Evolutionary conservation across 1,140 invertebrate species (phyloP).

Genomic region (Armadillidium nasatum): DNA sequence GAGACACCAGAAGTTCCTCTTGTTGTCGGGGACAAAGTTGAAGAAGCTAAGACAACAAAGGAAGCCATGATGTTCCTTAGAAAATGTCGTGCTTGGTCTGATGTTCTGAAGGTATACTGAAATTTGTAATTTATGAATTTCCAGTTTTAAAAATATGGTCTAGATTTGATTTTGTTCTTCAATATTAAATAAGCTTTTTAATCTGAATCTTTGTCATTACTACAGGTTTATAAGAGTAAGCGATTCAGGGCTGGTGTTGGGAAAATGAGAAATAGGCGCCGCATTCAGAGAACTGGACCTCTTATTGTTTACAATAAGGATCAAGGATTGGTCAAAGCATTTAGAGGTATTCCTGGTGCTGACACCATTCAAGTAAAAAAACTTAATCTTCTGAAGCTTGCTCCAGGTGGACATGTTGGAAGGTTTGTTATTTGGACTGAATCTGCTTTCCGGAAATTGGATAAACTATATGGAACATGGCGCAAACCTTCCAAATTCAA

Average conservation of each 20-base stretch:
- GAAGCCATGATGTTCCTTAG: slow-evolving; percentile 80
- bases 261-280: slow-evolving; percentile 96
- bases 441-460: slow-evolving; percentile 66
- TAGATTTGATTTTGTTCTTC: too few relatives aligned
- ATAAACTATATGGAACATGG: slow-evolving; percentile 87
- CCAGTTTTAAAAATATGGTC: neutral
- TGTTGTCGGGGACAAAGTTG: slow-evolving; percentile 92
- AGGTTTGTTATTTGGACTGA: slow-evolving; percentile 51
- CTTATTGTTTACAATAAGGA: slow-evolving; percentile 92
- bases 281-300: slow-evolving; percentile 91
- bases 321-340: slow-evolving; percentile 86
- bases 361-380: slow-evolving; percentile 88
- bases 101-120: slow-evolving; percentile 84
- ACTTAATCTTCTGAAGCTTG: slow-evolving; percentile 90
- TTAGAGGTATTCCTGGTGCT: slow-evolving; percentile 98
- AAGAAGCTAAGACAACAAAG: slow-evolving; percentile 95
- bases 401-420: slow-evolving; percentile 95
- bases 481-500: slow-evolving; percentile 78
- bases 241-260: slow-evolving; percentile 96
- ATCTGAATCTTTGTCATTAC: slow-evolving; percentile 60
- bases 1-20: slow-evolving; percentile 59
- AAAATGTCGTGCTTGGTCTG: slow-evolving; percentile 76
- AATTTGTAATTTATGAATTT: too few relatives aligned
- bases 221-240: slow-evolving; percentile 65
- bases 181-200: neutral